Base-by-base conservation (phyloP, 1,140 invertebrate species). In the Aleiodes sp. region DNA sequence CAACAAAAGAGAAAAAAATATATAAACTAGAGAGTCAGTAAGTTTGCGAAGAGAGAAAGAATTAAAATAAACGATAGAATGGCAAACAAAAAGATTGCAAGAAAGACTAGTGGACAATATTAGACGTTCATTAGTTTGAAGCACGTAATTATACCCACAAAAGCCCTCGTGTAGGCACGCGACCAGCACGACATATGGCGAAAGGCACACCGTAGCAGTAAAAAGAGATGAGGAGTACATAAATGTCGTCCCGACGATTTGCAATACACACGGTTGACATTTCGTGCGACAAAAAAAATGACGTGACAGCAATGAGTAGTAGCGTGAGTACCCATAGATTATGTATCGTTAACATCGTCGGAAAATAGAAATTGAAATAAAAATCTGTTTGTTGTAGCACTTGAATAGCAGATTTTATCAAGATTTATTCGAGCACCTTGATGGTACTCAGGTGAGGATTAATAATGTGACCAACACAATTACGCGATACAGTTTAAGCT, bases 51-150 rank as follows among this genome's bases (percentile, higher is more conserved):
- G 52, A 24, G 46, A 52, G 46, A 52, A 52, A 24, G 10, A 12
- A 52, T 24, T 52, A 52, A 52, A 52, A 16, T 52, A 19, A 52
- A 52, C 26, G 2, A 16, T 4, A 19, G 21, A 4, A 21, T 16
- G 46, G 46, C 10, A 52, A 21, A 52, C 19, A 21, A n/a, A 56
- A 56, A 21, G 29, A 24, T 29, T 52, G n/a, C 26, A 56, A 33
- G 7, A 39, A 61, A 62, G 28, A 28, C 39, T 39, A 21, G 52
- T 68, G 74, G 80, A 82, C 79, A 81, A 59, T 59, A 83, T 83
- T 82, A 82, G 78, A 74, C 77, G 79, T 82, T 81, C 75, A 83
- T 82, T 82, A 82, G 78, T 70, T 68, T 78, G 73, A 73, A 81
- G 78, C 66, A 80, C 78, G 75, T 82, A 81, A 80, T 79, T 77